These are phyloP conservation scores for Platalea minor DNA, from an alignment of 2,797 vertebrate species.

Conservation along the genomic window DNA sequence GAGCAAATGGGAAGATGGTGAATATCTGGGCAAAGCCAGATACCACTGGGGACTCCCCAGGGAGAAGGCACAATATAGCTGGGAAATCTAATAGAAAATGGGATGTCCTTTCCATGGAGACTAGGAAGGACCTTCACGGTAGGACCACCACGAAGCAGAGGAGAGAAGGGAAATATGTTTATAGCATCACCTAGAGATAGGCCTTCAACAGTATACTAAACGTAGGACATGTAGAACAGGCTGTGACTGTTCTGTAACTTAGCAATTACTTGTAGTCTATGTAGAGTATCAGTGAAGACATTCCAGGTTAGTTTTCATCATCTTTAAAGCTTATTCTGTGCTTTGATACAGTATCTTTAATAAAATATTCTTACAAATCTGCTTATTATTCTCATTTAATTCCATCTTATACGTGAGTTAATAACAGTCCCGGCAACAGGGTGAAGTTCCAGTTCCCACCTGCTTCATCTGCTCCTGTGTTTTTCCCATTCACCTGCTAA, in stretches of 20 bases:
- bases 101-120: neutral
- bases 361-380: constrained; percentile 58
- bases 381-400: constrained; percentile 67
- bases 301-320: constrained; percentile 48
- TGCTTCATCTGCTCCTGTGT: neutral
- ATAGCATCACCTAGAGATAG: neutral
- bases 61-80: constrained; percentile 2
- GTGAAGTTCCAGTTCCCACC: neutral
- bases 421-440: neutral
- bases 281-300: constrained; percentile 5
- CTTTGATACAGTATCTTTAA: constrained; percentile 57
- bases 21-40: neutral
- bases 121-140: neutral
- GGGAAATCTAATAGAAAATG: neutral
- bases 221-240: constrained; percentile 42
- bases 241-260: constrained; percentile 57
- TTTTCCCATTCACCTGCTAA: neutral
- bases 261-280: constrained; percentile 42
- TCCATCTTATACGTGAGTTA: neutral
- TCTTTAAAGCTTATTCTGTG: constrained; percentile 61
- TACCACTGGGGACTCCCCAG: neutral
- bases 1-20: neutral
- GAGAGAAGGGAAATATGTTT: neutral
- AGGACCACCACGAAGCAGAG: neutral
- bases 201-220: neutral